These are phyloP conservation scores for Dinocampus coccinellae DNA, from an alignment of 2,888 invertebrate species.

Conservation along the genomic window DNA sequence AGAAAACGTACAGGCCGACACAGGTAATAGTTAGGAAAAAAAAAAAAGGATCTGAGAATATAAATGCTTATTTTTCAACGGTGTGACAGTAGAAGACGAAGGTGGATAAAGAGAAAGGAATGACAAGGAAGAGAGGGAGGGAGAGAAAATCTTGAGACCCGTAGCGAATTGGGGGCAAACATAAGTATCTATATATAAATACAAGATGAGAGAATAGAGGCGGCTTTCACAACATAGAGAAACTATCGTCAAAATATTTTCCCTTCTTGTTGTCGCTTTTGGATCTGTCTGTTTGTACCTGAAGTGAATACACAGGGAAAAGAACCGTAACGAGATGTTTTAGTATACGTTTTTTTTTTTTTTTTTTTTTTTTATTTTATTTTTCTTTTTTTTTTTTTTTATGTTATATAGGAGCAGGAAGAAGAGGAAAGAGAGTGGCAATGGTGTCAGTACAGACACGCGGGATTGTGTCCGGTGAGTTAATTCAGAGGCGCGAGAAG, in stretches of 20 bases:
- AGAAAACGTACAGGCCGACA: slow-evolving; percentile 33
- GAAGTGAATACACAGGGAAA: not conserved
- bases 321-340: slow-evolving; percentile 15
- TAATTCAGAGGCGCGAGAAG: slow-evolving; percentile 53
- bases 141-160: slow-evolving; percentile 15
- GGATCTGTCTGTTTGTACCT: slow-evolving; percentile 12
- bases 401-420: slow-evolving; percentile 21
- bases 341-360: not conserved
- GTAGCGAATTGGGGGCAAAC: slow-evolving; percentile 31
- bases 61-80: slow-evolving; percentile 57
- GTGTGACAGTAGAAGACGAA: slow-evolving; percentile 33
- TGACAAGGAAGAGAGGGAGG: not conserved
- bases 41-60: slow-evolving; percentile 44
- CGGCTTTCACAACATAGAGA: slow-evolving; percentile 14
- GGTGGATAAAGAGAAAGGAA: slow-evolving; percentile 14
- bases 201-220: slow-evolving; percentile 27
- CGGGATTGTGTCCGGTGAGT: slow-evolving; percentile 15
- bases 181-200: slow-evolving; percentile 21
- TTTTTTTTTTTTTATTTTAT: not conserved
- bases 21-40: slow-evolving; percentile 40
- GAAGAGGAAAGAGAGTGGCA: slow-evolving; percentile 40
- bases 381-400: slow-evolving; percentile 26
- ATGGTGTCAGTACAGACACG: not conserved
- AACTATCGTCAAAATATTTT: slow-evolving; percentile 47
- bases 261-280: slow-evolving; percentile 40